Percentiles rank a stretch among this genome's conserved stretches.
These are phyloP conservation scores for Lordiphosa andalusiaca DNA, from an alignment of 2,888 invertebrate species.

Conservation along the genomic window DNA sequence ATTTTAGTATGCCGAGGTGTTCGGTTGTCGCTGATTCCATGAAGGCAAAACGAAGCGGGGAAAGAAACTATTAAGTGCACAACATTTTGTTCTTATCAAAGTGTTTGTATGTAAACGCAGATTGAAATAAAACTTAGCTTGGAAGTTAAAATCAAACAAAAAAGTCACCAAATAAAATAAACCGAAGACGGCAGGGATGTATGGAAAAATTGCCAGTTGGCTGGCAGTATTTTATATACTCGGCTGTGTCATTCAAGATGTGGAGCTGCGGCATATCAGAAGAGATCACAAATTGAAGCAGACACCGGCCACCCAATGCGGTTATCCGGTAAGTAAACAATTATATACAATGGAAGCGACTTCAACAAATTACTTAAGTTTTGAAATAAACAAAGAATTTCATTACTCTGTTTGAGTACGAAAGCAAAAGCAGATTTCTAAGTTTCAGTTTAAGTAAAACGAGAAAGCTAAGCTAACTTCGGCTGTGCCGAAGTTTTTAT, in stretches of 20 bases:
- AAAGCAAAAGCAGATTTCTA: too few relatives aligned
- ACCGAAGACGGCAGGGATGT: conserved; percentile 30
- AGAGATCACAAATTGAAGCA: conserved; percentile 24
- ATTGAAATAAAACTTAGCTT: conserved; percentile 1
- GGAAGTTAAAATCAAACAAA: conserved; percentile 1
- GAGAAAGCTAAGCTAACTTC: too few relatives aligned
- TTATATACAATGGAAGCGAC: too few relatives aligned
- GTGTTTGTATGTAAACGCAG: not conserved
- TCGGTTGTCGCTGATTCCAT: conserved; percentile 17
- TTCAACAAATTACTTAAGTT: not conserved
- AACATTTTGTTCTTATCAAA: conserved; percentile 35
- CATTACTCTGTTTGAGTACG: too few relatives aligned
- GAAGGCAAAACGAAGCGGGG: not conserved
- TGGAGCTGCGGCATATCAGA: conserved; percentile 41
- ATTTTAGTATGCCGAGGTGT: conserved; percentile 16
- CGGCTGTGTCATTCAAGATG: conserved; percentile 24
- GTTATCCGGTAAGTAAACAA: conserved; percentile 64
- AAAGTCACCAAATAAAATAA: not conserved
- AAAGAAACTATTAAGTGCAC: conserved; percentile 9
- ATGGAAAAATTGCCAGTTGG: conserved; percentile 18
- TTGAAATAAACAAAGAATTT: too few relatives aligned
- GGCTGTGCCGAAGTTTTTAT: too few relatives aligned
- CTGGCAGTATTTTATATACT: conserved; percentile 28
- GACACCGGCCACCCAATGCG: conserved; percentile 55
- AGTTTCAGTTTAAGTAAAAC: too few relatives aligned